These are phyloP conservation scores for Eueides isabella DNA, from an alignment of 1,140 invertebrate species.

Conservation along the genomic window DNA sequence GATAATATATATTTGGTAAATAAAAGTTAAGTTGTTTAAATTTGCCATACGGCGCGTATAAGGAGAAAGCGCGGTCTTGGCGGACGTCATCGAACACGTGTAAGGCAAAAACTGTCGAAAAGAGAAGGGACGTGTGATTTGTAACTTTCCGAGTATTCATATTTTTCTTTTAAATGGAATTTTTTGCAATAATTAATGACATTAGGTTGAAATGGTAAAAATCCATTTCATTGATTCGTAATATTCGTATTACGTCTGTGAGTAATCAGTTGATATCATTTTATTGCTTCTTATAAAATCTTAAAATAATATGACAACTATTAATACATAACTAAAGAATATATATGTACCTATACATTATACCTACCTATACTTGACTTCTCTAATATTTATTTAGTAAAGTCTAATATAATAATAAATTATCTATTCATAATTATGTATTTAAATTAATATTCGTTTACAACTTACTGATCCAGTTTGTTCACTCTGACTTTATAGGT, in stretches of 20 bases:
- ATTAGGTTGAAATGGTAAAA: not conserved
- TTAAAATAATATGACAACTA: not conserved
- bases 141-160: not conserved
- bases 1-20: not conserved
- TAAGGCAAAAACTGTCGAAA: not conserved
- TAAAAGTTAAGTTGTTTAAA: slow-evolving; percentile 6
- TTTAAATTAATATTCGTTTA: not conserved
- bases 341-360: too few species aligned
- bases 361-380: too few species aligned
- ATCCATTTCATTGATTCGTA: not conserved
- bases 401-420: too few species aligned
- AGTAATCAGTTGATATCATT: not conserved
- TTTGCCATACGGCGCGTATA: slow-evolving; percentile 10
- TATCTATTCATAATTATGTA: not conserved
- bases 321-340: too few species aligned
- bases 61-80: slow-evolving; percentile 1
- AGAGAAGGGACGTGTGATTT: not conserved
- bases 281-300: not conserved
- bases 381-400: too few species aligned
- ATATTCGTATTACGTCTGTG: not conserved
- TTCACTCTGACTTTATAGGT: not conserved
- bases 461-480: not conserved
- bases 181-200: not conserved
- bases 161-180: not conserved
- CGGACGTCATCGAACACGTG: slow-evolving; percentile 6